A percentile compares a stretch with the other conserved stretches of the same genome.
phyloP scores from a whole-genome alignment of 37 sponge, comb jelly and placozoan species.

The Crambe crambe region DNA sequence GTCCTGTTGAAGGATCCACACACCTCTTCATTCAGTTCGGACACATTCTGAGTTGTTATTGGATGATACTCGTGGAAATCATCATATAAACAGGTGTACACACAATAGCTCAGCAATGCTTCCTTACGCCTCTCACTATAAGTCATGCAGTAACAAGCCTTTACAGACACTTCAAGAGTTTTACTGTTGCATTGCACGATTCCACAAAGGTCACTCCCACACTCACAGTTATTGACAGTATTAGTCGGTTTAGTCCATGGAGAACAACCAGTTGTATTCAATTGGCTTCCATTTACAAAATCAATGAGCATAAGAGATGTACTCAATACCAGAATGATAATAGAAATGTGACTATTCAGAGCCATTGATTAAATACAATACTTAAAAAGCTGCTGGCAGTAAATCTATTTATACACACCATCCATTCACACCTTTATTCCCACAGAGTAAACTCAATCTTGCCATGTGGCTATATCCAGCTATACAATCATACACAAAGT shows the following conservation, averaged over 20 bases:
- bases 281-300: neutral
- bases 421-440: too few species aligned
- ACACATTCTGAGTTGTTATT: neutral
- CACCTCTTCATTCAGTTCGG: neutral
- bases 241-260: neutral
- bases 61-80: neutral
- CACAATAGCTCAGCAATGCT: neutral
- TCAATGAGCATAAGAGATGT: neutral
- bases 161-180: neutral
- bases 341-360: neutral
- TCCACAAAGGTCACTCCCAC: neutral
- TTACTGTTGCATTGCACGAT: neutral
- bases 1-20: neutral
- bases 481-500: too few species aligned
- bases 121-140: neutral
- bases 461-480: too few species aligned
- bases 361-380: too few species aligned
- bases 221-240: neutral
- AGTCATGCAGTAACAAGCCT: neutral
- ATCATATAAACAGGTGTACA: neutral
- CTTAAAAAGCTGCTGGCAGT: too few species aligned
- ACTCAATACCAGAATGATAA: neutral
- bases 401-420: too few species aligned
- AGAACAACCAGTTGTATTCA: neutral
- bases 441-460: too few species aligned